phyloP scores from a whole-genome alignment of 2,113 vertebrate genomes.

The Myxocyprinus asiaticus region DNA sequence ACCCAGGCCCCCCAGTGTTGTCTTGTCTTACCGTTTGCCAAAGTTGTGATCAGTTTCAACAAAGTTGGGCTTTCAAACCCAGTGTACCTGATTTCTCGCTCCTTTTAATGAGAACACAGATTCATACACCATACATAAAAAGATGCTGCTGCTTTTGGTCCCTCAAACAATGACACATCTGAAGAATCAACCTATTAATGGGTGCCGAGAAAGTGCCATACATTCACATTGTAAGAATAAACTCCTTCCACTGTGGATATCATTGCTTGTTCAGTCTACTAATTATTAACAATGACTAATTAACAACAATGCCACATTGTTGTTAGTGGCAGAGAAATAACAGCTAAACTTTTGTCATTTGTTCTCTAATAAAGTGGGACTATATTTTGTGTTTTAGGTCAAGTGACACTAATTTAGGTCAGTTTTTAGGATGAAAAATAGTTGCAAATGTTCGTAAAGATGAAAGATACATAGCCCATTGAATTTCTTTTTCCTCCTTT shows the following conservation, averaged over 20 bases:
- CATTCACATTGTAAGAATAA: slow-evolving; percentile 15
- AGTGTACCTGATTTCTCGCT: slow-evolving; percentile 7
- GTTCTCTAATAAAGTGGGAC: no score
- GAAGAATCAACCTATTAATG: slow-evolving; percentile 11
- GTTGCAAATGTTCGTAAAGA: no score
- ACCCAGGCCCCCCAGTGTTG: no score
- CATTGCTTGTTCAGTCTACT: slow-evolving; percentile 24
- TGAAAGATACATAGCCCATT: no score
- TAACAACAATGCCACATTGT: slow-evolving; percentile 12
- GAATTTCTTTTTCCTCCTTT: no score
- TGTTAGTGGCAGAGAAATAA: neutral
- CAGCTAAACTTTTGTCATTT: no score
- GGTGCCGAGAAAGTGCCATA: neutral
- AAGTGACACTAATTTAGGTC: no score
- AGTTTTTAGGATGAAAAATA: no score
- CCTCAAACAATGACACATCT: slow-evolving; percentile 26
- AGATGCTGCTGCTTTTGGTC: neutral
- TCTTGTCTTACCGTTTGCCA: neutral
- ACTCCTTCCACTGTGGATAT: slow-evolving; percentile 24
- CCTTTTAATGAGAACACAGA: slow-evolving; percentile 57
- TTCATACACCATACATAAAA: slow-evolving; percentile 42
- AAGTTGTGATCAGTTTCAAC: slow-evolving; percentile 10
- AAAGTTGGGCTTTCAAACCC: neutral
- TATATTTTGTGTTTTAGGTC: no score
- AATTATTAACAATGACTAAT: slow-evolving; percentile 37